Evolutionary conservation across 2,888 invertebrate genomes (phyloP).

Genomic region (Phortica magna): DNA sequence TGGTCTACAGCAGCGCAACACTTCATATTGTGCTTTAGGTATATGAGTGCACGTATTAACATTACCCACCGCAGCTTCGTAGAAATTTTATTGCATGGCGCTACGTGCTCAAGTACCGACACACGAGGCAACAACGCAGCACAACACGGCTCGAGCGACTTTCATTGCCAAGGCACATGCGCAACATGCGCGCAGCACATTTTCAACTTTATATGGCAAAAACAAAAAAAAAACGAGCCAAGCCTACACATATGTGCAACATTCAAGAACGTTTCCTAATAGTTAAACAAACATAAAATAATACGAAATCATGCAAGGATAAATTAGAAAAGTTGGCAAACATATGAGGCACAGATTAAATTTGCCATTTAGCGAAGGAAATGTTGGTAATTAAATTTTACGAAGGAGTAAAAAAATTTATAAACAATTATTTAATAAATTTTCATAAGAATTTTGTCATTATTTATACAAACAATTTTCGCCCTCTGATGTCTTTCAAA

Average conservation of each 20-base stretch:
- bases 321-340: neutral
- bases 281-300: slow-evolving; percentile 18
- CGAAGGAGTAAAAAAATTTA: neutral
- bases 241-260: slow-evolving; percentile 4
- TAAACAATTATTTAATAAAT: neutral
- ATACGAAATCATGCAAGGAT: neutral
- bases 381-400: no score
- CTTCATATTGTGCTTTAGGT: neutral
- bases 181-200: slow-evolving; percentile 19
- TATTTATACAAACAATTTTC: neutral
- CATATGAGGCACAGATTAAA: slow-evolving; percentile 5
- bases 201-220: slow-evolving; percentile 5
- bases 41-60: neutral
- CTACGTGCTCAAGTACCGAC: slow-evolving; percentile 18
- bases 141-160: neutral
- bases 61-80: slow-evolving; percentile 15
- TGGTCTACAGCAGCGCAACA: neutral
- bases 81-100: slow-evolving; percentile 4
- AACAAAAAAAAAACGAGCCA: neutral
- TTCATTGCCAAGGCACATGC: slow-evolving; percentile 15
- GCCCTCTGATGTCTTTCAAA: neutral
- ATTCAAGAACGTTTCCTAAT: neutral
- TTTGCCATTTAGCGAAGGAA: neutral
- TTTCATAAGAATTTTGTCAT: neutral
- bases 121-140: neutral